Evolutionary conservation across 2,888 invertebrate species (phyloP).

Genomic region (Periphyllus acericola): DNA sequence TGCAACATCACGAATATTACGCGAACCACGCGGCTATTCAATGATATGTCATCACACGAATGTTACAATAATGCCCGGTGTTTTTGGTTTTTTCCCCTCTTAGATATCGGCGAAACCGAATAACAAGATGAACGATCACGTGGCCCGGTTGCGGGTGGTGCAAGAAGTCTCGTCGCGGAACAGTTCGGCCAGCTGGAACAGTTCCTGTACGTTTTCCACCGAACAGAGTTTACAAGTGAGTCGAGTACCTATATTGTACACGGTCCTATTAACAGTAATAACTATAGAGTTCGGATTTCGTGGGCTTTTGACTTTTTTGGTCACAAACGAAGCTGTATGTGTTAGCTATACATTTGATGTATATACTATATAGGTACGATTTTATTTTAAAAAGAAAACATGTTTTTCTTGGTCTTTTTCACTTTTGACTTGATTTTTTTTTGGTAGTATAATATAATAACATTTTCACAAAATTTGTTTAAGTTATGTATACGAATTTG

Average conservation of each 20-base stretch:
- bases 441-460: too few species aligned
- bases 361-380: too few species aligned
- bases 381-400: too few species aligned
- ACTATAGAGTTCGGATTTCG: background rate
- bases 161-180: conserved; percentile 57
- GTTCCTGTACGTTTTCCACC: conserved; percentile 54
- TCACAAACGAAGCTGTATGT: too few species aligned
- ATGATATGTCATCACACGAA: background rate
- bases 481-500: too few species aligned
- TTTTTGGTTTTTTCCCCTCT: background rate
- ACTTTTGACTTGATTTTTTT: too few species aligned
- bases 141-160: conserved; percentile 52
- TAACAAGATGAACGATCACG: conserved; percentile 51
- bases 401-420: too few species aligned
- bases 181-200: conserved; percentile 60
- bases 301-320: too few species aligned
- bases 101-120: conserved; percentile 55
- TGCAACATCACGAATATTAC: background rate
- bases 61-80: background rate
- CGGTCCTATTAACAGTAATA: background rate
- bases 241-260: background rate
- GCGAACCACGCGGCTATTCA: background rate
- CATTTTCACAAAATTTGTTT: too few species aligned
- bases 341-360: too few species aligned
- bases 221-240: conserved; percentile 49